Percentiles rank a stretch among this genome's conserved stretches.
Conservation (phyloP, 35 echinoderm and acorn worm genomes). For the Diadema setosum region DNA sequence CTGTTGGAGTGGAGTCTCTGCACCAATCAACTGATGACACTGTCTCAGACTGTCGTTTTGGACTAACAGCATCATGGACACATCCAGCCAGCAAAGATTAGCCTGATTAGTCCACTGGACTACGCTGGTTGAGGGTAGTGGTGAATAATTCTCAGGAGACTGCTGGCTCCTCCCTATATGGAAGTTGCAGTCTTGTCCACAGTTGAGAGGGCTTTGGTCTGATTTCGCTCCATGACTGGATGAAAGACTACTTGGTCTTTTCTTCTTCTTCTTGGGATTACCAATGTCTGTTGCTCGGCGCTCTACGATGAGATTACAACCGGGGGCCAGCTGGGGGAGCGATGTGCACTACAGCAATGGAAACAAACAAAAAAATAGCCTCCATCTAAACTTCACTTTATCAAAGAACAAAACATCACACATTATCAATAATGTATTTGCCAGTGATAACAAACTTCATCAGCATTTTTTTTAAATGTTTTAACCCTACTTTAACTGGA, state of each 20-base stretch:
- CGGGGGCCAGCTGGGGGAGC: neutral
- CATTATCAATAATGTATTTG: neutral
- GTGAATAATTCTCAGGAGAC: neutral
- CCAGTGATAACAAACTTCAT: neutral
- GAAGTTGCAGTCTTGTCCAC: neutral
- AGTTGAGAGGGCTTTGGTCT: neutral
- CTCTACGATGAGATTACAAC: neutral
- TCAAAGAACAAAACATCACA: neutral
- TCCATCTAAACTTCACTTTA: neutral
- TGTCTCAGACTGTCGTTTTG: constrained; percentile 47
- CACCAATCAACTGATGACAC: constrained; percentile 16
- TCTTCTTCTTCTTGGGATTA: constrained; percentile 14
- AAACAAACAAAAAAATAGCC: neutral
- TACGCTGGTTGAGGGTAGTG: neutral
- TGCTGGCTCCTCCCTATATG: neutral
- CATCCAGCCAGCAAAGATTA: constrained; percentile 88
- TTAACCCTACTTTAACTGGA: neutral
- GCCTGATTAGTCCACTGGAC: constrained; percentile 63
- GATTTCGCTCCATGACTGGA: neutral
- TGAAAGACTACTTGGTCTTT: neutral
- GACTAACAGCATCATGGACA: constrained; percentile 60
- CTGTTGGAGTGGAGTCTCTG: constrained; percentile 3
- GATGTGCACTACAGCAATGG: constrained; percentile 3
- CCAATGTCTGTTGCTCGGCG: constrained; percentile 58
- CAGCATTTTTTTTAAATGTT: neutral